These are phyloP conservation scores for Mythimna pallens DNA, from an alignment of 2,888 invertebrate genomes.

Conservation along the genomic window DNA sequence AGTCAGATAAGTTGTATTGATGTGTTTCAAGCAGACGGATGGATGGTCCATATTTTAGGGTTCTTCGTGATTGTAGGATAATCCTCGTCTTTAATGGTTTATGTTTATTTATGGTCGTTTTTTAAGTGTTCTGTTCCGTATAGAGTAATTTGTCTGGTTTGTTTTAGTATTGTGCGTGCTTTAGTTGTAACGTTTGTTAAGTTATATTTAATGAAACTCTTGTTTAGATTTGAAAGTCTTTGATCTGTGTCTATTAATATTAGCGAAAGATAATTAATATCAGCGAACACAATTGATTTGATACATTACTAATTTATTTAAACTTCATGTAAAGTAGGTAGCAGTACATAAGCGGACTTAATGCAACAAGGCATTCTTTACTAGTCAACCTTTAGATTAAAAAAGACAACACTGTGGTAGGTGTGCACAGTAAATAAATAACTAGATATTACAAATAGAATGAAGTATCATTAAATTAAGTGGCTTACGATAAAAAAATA, in stretches of 20 bases:
- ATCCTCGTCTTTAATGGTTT: conserved; percentile 66
- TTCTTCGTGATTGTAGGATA: conserved; percentile 74
- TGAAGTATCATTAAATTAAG: no score
- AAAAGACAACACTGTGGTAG: no score
- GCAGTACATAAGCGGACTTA: no score
- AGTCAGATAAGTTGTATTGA: conserved; percentile 87
- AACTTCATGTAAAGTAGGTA: no score
- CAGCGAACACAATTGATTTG: not conserved
- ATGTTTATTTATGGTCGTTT: conserved; percentile 61
- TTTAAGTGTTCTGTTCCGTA: conserved; percentile 58
- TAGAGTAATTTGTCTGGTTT: conserved; percentile 42
- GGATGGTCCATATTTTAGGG: conserved; percentile 79
- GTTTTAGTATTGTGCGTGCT: conserved; percentile 28
- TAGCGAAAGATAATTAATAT: no score
- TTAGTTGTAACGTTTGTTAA: conserved; percentile 18
- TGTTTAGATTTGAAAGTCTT: conserved; percentile 19
- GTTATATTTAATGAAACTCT: conserved; percentile 13
- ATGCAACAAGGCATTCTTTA: no score
- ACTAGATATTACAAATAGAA: no score
- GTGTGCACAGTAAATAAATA: no score
- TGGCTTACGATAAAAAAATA: no score
- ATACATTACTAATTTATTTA: not conserved
- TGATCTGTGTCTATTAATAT: conserved; percentile 14
- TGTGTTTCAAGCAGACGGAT: conserved; percentile 80
- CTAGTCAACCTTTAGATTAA: no score